phyloP scores from a whole-genome alignment of 2,113 vertebrate species.

The Eubucco bourcierii region DNA sequence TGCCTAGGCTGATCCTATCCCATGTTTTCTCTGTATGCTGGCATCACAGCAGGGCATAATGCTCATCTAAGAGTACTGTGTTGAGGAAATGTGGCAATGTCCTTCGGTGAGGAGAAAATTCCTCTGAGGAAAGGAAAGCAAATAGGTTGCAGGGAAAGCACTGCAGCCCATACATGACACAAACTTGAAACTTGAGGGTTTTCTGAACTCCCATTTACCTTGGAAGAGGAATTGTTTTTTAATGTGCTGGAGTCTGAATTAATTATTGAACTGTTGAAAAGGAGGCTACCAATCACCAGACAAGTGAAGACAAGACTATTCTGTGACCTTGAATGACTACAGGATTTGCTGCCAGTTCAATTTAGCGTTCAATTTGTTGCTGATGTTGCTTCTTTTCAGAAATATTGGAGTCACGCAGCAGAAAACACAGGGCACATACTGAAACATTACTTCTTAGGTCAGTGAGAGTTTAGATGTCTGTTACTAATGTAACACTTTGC shows the following conservation, averaged over 20 bases:
- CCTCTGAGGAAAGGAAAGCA: background rate
- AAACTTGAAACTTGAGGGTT: background rate
- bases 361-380: slow-evolving; percentile 31
- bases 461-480: slow-evolving; percentile 11
- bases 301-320: slow-evolving; percentile 21
- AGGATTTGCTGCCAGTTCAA: slow-evolving; percentile 53
- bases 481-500: background rate
- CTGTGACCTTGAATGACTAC: slow-evolving; percentile 39
- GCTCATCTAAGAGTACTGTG: background rate
- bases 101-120: background rate
- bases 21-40: background rate
- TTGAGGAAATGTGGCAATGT: background rate
- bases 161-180: background rate
- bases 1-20: background rate
- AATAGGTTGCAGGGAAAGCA: background rate
- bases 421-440: background rate
- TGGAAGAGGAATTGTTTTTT: slow-evolving; percentile 28
- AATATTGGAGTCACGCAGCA: background rate
- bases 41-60: background rate
- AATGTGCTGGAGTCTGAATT: slow-evolving; percentile 28
- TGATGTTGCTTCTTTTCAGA: slow-evolving; percentile 44
- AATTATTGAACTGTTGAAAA: slow-evolving; percentile 29
- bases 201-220: slow-evolving; percentile 10
- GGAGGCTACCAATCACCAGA: slow-evolving; percentile 36
- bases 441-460: background rate